These are phyloP conservation scores for Pseudorasbora parva DNA, from an alignment of 2,113 vertebrate species.

Conservation along the genomic window DNA sequence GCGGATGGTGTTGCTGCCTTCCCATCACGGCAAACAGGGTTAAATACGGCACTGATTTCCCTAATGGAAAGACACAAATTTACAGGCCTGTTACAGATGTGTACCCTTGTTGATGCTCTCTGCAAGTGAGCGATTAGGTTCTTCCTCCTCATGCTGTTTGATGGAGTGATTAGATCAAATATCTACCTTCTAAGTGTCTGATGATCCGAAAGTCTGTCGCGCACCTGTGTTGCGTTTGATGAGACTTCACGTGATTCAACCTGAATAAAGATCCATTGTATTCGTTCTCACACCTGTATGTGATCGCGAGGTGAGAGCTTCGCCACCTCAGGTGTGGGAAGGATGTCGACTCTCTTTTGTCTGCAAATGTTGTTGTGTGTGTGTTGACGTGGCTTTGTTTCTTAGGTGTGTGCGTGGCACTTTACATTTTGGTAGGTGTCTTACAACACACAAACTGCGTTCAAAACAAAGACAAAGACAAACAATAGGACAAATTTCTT, in stretches of 20 bases:
- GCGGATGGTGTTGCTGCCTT: constrained; percentile 40
- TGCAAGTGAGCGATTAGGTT: constrained; percentile 45
- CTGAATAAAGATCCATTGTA: constrained; percentile 66
- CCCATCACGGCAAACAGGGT: constrained; percentile 48
- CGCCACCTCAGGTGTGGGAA: constrained; percentile 70
- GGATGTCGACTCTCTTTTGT: constrained; percentile 64
- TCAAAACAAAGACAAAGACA: constrained; percentile 32
- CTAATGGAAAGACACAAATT: constrained; percentile 51
- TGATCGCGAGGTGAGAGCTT: constrained; percentile 71
- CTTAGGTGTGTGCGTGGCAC: constrained; percentile 36
- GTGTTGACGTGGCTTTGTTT: constrained; percentile 21
- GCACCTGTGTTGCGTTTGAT: constrained; percentile 35
- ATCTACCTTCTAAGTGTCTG: constrained; percentile 26
- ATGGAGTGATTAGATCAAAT: constrained; percentile 28
- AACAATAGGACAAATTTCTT: not conserved
- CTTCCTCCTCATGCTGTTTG: constrained; percentile 43
- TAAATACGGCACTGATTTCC: constrained; percentile 54
- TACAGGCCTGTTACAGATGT: constrained; percentile 46
- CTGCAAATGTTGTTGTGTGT: constrained; percentile 28
- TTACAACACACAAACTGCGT: constrained; percentile 15
- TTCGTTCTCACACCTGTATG: constrained; percentile 70
- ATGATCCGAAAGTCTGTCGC: constrained; percentile 17
- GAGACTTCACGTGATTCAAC: constrained; percentile 43
- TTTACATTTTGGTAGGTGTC: constrained; percentile 28
- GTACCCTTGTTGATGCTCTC: constrained; percentile 47